A percentile compares a stretch with the other conserved stretches of the same genome.
Evolutionary conservation across 2,888 invertebrate genomes (phyloP).

Genomic region (Asteroscopus sphinx): DNA sequence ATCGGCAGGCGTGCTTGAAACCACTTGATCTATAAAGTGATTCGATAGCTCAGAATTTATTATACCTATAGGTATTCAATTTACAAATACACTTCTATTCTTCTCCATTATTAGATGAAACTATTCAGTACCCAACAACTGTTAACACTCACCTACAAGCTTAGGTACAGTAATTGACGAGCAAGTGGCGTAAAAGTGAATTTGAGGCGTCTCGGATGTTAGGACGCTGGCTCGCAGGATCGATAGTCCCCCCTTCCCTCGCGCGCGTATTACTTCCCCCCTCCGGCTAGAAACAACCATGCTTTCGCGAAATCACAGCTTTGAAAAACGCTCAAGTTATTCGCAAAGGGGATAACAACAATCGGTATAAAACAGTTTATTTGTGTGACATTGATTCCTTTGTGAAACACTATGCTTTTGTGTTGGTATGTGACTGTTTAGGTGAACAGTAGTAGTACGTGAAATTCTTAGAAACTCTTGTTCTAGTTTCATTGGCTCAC

Average conservation of each 20-base stretch:
- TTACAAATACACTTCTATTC: not conserved
- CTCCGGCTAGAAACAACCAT: constrained; percentile 45
- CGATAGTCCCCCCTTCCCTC: constrained; percentile 61
- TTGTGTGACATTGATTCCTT: constrained; percentile 21
- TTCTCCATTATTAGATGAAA: constrained; percentile 13
- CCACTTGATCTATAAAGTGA: no score
- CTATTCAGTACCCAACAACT: constrained; percentile 42
- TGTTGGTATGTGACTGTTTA: constrained; percentile 20
- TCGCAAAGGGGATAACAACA: constrained; percentile 38
- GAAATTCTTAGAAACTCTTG: not conserved
- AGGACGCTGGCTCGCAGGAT: constrained; percentile 64
- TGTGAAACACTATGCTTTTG: constrained; percentile 22
- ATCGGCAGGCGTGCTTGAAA: no score
- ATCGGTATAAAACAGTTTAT: constrained; percentile 44
- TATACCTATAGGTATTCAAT: no score
- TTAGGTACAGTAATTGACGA: constrained; percentile 69
- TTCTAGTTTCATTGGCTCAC: not conserved
- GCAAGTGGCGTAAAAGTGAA: constrained; percentile 78
- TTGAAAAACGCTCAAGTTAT: constrained; percentile 41
- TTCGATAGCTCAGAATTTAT: no score
- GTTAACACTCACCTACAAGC: constrained; percentile 64
- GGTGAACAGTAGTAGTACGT: not conserved
- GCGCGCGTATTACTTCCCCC: constrained; percentile 47
- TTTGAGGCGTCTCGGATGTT: constrained; percentile 65
- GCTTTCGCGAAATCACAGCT: constrained; percentile 52